A percentile compares a stretch with the other conserved stretches of the same genome.
Evolutionary conservation across 1,140 invertebrate species (phyloP).

Genomic region (Drosophila nigrodunni): DNA sequence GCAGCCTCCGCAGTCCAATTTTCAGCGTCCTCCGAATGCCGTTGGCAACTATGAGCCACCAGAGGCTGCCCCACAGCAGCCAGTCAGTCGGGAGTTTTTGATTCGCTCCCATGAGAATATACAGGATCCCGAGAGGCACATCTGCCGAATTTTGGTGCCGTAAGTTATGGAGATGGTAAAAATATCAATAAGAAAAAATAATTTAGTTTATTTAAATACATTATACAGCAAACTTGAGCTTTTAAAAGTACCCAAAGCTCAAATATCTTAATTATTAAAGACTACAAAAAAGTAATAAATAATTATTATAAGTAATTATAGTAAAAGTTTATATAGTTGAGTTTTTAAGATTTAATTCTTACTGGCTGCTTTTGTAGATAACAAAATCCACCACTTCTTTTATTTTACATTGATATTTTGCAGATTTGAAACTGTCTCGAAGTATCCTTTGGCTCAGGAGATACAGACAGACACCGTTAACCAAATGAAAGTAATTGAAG

Average conservation of each 20-base stretch:
- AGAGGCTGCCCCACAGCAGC: constrained; percentile 1
- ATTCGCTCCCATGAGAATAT: constrained; percentile 54
- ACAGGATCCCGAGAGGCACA: constrained; percentile 42
- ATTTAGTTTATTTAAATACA: no score
- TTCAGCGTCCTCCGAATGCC: constrained; percentile 31
- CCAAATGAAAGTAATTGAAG: constrained; percentile 53
- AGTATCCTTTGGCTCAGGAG: constrained; percentile 46
- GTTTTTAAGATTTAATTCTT: neutral
- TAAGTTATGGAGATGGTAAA: constrained; percentile 47
- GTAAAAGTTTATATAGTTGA: no score
- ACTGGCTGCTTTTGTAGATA: no score
- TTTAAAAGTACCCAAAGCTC: no score
- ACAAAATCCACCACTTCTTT: neutral
- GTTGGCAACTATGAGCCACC: constrained; percentile 20
- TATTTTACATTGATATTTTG: neutral
- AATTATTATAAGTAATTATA: no score
- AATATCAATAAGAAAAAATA: no score
- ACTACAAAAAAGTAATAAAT: no score
- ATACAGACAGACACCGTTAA: constrained; percentile 64
- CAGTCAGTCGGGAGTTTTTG: constrained; percentile 53
- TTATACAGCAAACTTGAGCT: no score
- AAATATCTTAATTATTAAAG: no score
- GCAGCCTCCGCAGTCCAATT: constrained; percentile 8
- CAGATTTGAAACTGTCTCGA: constrained; percentile 58
- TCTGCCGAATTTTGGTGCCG: constrained; percentile 77